These are phyloP conservation scores for Nymphicus hollandicus DNA, from an alignment of 2,113 vertebrate species.

Conservation along the genomic window DNA sequence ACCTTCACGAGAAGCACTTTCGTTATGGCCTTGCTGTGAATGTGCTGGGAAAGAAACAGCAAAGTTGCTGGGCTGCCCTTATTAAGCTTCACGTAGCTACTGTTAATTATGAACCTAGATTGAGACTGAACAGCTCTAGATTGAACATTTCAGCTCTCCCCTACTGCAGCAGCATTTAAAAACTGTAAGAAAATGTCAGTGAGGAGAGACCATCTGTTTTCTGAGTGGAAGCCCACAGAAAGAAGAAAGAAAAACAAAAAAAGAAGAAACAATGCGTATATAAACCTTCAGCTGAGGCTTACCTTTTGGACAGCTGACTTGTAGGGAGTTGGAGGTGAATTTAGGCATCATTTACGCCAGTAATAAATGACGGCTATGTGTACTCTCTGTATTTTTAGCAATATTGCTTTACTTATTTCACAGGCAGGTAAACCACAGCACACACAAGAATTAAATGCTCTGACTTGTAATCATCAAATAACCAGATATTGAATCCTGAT, in stretches of 20 bases:
- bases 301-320: neutral
- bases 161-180: slow-evolving; percentile 54
- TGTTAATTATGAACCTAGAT: slow-evolving; percentile 53
- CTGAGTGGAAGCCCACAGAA: slow-evolving; percentile 63
- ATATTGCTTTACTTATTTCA: neutral
- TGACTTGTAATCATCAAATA: neutral
- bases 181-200: slow-evolving; percentile 69
- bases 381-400: neutral
- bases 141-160: slow-evolving; percentile 23
- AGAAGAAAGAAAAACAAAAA: slow-evolving; percentile 16
- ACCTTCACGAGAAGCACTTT: neutral
- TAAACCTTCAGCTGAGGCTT: slow-evolving; percentile 16
- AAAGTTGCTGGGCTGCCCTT: slow-evolving; percentile 30
- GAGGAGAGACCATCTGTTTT: slow-evolving; percentile 59
- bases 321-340: neutral
- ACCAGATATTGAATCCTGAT: slow-evolving; percentile 11
- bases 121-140: slow-evolving; percentile 19
- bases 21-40: neutral
- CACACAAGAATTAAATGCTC: neutral
- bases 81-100: slow-evolving; percentile 56
- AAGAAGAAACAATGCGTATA: slow-evolving; percentile 12
- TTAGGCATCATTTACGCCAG: neutral
- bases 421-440: neutral
- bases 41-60: neutral
- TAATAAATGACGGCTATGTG: neutral